Evolutionary conservation across 1,140 invertebrate species (phyloP), one percentile per base, ranked within the genome.

Genomic region (Bombus balteatus): DNA sequence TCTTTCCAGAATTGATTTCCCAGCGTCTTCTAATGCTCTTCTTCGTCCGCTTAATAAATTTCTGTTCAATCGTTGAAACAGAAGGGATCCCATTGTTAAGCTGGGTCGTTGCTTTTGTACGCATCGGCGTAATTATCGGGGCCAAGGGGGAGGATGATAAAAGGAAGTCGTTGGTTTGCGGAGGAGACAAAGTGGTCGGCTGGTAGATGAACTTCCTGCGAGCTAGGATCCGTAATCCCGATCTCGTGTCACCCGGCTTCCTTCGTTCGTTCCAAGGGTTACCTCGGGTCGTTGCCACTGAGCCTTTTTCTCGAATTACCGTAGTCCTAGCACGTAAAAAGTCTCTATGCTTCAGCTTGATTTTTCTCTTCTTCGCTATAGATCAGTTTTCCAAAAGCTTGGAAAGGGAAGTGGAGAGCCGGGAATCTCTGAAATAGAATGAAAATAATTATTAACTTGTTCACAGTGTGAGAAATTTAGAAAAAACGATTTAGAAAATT

Each of bases 131-230:
- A 74, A 74, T 82, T 74, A 74, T 82, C 13, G 70, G 5, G 18
- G 32, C 0, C 6, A 25, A 9, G 1, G 25, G 25, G 53, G 22
- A 8, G 53, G 8, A 34, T 5, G 53, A 59, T 81, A 82, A 65
- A 82, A 74, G 70, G 32, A 74, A 37, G 80, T 74, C 22, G 66
- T 34, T 59, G 53, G 34, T 43, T 62, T 37, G n/a, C 22, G 13
- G 28, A 0, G 39, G 39, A 65, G 70, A 74, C 70, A 74, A 74
- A 82, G 53, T 62, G n/a, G 39, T 62, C 70, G 70, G 5, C 37
- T 39, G 73, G 39, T 12, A 71, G 80, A 82, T 47, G 81, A 82
- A 75, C 57, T 75, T 82, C 57, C 81, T 65, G 71, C 53, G 39
- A 65, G 22, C 12, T 53, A 57, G 71, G 57, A 75, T 74, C 37